A percentile compares a stretch with the other conserved stretches of the same genome.
Conservation (phyloP, 2,888 invertebrate genomes). For the Hypomecis punctinalis region DNA sequence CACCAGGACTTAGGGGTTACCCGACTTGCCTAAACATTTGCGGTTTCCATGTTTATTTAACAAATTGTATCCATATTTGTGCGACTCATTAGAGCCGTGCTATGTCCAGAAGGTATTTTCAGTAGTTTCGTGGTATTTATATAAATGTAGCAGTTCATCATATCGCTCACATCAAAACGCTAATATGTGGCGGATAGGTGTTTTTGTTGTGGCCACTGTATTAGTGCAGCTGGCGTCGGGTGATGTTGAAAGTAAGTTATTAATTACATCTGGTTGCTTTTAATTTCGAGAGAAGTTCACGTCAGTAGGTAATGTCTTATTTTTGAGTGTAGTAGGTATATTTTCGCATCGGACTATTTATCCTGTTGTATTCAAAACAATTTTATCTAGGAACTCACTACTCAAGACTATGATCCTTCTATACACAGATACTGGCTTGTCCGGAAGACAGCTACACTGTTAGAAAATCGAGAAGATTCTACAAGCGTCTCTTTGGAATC, state of each 20-base stretch:
- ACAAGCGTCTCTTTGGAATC: no score
- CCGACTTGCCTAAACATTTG: slow-evolving; percentile 19
- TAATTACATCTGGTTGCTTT: no score
- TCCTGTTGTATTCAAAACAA: no score
- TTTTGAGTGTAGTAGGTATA: no score
- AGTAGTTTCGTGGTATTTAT: slow-evolving; percentile 52
- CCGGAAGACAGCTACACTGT: no score
- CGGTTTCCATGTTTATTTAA: slow-evolving; percentile 41
- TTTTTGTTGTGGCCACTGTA: slow-evolving; percentile 48
- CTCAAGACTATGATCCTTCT: no score
- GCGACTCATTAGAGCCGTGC: slow-evolving; percentile 53
- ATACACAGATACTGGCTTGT: no score
- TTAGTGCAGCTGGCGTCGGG: slow-evolving; percentile 48
- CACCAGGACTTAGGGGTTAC: slow-evolving; percentile 39
- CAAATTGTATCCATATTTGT: slow-evolving; percentile 50
- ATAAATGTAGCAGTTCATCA: slow-evolving; percentile 59
- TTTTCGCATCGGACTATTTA: no score
- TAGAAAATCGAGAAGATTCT: no score
- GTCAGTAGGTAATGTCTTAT: no score
- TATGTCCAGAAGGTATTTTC: slow-evolving; percentile 48
- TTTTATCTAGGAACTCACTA: no score
- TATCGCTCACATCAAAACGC: slow-evolving; percentile 48
- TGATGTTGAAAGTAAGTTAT: slow-evolving; percentile 59
- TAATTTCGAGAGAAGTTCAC: no score
- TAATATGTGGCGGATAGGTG: slow-evolving; percentile 65